Percentiles rank a stretch among this genome's conserved stretches.
phyloP scores from a whole-genome alignment of 2,113 vertebrate genomes.

The Syngnathus typhle region DNA sequence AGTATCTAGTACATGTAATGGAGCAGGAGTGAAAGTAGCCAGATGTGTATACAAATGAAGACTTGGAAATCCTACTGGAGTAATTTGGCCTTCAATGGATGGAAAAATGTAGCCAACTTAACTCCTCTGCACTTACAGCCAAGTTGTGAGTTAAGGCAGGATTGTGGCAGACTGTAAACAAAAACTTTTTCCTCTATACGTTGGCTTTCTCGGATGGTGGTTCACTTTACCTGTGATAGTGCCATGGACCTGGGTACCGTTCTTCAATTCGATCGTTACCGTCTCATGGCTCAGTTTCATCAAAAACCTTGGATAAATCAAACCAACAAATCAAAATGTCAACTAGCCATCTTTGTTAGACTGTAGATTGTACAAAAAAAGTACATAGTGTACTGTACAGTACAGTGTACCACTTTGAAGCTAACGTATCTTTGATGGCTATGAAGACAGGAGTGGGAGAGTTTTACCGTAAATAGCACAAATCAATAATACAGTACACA shows the following conservation, averaged over 20 bases:
- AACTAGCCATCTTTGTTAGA: not conserved
- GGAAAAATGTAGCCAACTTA: no score
- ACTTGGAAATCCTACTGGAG: no score
- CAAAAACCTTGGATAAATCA: constrained; percentile 77
- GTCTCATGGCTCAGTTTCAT: constrained; percentile 99
- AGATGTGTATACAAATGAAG: no score
- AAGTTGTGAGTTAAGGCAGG: no score
- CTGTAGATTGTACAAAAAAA: no score
- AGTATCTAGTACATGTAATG: no score
- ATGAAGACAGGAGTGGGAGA: not conserved
- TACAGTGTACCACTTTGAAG: not conserved
- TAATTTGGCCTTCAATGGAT: no score
- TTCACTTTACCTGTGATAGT: constrained; percentile 86
- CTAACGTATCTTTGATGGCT: not conserved
- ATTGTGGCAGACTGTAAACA: no score
- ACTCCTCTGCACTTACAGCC: no score
- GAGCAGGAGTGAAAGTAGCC: no score
- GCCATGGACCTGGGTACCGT: constrained; percentile 96
- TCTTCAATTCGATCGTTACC: constrained; percentile 96
- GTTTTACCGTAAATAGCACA: not conserved
- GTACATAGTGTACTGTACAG: no score
- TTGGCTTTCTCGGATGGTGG: not conserved
- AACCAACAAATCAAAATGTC: not conserved
- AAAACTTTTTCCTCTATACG: not conserved
- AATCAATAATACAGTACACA: not conserved